phyloP scores from a whole-genome alignment of 2,113 vertebrate species.

The Nothocercus nigrocapillus region DNA sequence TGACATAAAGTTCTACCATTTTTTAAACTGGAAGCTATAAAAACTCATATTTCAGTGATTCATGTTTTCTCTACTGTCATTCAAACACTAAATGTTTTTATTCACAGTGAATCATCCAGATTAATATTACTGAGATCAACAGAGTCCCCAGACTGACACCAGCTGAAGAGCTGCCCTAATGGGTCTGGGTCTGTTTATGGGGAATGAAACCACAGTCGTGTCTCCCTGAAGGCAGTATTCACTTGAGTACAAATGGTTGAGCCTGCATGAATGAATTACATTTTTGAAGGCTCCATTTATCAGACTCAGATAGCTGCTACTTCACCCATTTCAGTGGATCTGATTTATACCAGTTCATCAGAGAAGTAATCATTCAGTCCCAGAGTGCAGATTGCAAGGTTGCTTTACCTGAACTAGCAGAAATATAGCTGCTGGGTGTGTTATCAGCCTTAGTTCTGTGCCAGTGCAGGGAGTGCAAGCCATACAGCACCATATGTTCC shows the following conservation, averaged over 20 bases:
- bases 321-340: neutral
- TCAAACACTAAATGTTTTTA: neutral
- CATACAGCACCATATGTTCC: accelerated
- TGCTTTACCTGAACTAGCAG: neutral
- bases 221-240: neutral
- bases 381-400: neutral
- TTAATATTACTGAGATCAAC: slow-evolving; percentile 2
- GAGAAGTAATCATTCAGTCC: neutral
- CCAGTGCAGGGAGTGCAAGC: accelerated
- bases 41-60: neutral
- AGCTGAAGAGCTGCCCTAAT: slow-evolving; percentile 42
- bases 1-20: neutral
- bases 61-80: neutral
- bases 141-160: slow-evolving; percentile 20
- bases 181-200: slow-evolving; percentile 13
- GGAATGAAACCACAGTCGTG: neutral
- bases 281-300: neutral
- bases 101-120: neutral
- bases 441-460: neutral
- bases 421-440: neutral
- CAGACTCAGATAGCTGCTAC: neutral
- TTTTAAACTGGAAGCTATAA: neutral
- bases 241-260: neutral
- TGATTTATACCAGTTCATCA: neutral
- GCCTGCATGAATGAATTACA: neutral